Percentiles rank a stretch among this genome's conserved stretches.
phyloP scores from a whole-genome alignment of 2,113 vertebrate genomes.

The Psittacula cyanocephala region DNA sequence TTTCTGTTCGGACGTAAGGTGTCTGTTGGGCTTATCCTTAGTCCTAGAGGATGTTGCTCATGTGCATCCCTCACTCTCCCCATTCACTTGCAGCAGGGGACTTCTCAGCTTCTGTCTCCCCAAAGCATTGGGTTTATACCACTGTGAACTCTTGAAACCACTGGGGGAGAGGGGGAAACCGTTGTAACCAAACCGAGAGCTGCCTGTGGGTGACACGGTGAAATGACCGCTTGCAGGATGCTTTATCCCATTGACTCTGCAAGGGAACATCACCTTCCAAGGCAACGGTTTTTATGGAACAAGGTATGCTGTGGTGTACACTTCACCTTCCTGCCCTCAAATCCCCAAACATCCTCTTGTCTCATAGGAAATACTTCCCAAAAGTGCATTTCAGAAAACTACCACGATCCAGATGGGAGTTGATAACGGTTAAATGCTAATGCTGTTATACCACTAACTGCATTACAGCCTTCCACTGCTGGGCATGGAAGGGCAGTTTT shows the following conservation, averaged over 20 bases:
- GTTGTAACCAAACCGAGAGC: neutral
- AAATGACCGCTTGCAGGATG: slow-evolving; percentile 24
- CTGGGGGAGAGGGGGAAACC: slow-evolving; percentile 39
- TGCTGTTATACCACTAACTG: slow-evolving; percentile 18
- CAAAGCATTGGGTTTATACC: slow-evolving; percentile 61
- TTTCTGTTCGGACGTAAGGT: neutral
- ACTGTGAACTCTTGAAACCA: slow-evolving; percentile 77
- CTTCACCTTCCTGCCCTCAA: slow-evolving; percentile 20
- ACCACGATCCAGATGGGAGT: neutral
- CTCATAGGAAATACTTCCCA: slow-evolving; percentile 55
- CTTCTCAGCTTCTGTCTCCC: slow-evolving; percentile 6
- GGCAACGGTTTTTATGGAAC: neutral
- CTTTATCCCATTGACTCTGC: slow-evolving; percentile 22
- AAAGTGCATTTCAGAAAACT: slow-evolving; percentile 53
- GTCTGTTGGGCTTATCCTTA: slow-evolving; percentile 13
- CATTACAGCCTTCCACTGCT: slow-evolving; percentile 43
- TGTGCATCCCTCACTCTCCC: slow-evolving; percentile 49
- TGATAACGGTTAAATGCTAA: slow-evolving; percentile 4
- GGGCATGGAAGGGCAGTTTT: slow-evolving; percentile 52
- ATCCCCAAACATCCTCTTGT: neutral
- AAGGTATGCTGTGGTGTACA: slow-evolving; percentile 28
- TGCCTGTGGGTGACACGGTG: neutral
- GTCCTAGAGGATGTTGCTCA: slow-evolving; percentile 23
- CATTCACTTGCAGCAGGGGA: neutral
- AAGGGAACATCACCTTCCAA: neutral